Evolutionary conservation across 2,888 invertebrate genomes (phyloP), one percentile per base, ranked within the genome.

Genomic region (Ganaspis brasiliensis): DNA sequence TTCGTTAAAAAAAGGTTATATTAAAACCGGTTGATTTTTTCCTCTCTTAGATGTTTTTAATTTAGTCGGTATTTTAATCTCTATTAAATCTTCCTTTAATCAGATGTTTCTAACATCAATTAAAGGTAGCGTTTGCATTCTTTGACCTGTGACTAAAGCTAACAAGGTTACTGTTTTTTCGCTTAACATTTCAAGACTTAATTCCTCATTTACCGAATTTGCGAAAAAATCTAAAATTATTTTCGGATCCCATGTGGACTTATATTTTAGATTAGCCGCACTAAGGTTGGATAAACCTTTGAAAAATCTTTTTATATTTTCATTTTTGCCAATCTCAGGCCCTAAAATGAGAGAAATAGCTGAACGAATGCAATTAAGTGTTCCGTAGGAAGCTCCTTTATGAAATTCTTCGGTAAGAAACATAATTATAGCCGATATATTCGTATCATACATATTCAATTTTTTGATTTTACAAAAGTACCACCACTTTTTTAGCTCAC

Each of bases 241-340:
- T 35, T 31, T 67, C 1, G 83, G 83, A 61, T 87, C 82, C 86
- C 85, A 87, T 1, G 81, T 84, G 3, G 57, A 49, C 0, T 81
- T 78, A 76, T 86, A 86, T 76, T 82, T 86, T 1, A 83, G 82
- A 14, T 9, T 74, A 3, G 83, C 57, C 1, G 83, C 84, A 73
- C 79, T 82, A 1, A 81, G 19, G 49, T 84, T 85, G n/a, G 71
- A 79, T n/a, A 81, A 70, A 12, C 84, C 84, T 75, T 82, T 85
- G 6, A 87, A 56, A 63, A 86, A 85, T 31, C 84, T 49, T 74
- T 81, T 82, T 6, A 87, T 75, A 37, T 75, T 59, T 2, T 59
- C 9, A 61, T 83, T 72, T 12, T 80, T 72, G 4, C 78, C 78
- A 12, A 84, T 74, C 5, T 83, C 45, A 10, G 75, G 40, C 1